Evolutionary conservation across 1,140 invertebrate species (phyloP), one percentile per base, ranked within the genome.

Genomic region (Tetraneura akinire): DNA sequence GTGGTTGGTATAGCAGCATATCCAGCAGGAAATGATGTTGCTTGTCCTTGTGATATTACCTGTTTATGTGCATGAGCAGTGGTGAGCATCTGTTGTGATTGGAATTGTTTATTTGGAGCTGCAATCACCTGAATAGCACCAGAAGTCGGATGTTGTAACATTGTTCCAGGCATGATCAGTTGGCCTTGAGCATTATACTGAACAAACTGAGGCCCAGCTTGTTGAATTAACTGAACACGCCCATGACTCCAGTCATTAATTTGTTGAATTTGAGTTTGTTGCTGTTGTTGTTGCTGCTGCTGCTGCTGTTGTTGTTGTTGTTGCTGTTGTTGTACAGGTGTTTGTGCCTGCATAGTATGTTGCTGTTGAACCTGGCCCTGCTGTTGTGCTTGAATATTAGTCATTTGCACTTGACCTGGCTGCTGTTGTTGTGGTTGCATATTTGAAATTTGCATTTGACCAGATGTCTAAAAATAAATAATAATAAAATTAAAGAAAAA

Each of bases 11-110:
- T 86, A 21, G 86, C 84, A 82, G 91, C 86, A 85, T 92, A 89
- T 62, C 91, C 87, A 62, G 74, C 23, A 64, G 91, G 87, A 87
- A 91, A 90, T 83, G 91, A 86, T 68, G 87, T 88, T 88, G 84
- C 55, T 47, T 78, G 74, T 78, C 74, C 74, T 60, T 78, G 74
- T 8, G 74, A 78, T 60, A 78, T 60, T 78, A 78, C 74, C 53
- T 78, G 74, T 78, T 78, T 78, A 60, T 78, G 74, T 47, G 74
- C 74, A 78, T 78, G 53, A n/a, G 74, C 53, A 29, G 74, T 78
- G 21, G 74, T 78, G 23, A 78, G 53, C 74, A 78, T 78, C 37
- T 78, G 74, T 57, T 78, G 74, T 60, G 74, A 78, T 37, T 78
- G 74, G 21, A 78, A 78, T 60, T 78, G 74, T 60, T 78, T 78